A percentile compares a stretch with the other conserved stretches of the same genome.
Conservation (phyloP, 2,113 vertebrate species). For the Crotalus helleri region DNA sequence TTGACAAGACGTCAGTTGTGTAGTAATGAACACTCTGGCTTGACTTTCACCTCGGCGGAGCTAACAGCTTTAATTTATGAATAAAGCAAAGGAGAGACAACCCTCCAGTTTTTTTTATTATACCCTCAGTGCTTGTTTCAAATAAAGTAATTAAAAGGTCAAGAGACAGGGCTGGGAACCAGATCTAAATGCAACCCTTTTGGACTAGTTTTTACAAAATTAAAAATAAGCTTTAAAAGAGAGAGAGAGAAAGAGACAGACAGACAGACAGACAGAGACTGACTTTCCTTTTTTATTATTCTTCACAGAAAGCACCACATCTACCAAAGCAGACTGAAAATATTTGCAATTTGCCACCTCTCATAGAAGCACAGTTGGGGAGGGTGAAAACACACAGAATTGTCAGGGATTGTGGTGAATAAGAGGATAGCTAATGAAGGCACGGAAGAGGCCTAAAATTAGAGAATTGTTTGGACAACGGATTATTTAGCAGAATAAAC, state of each 20-base stretch:
- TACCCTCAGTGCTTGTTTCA: constrained; percentile 79
- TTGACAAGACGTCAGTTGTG: constrained; percentile 90
- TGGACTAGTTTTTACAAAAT: constrained; percentile 60
- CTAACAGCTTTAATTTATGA: constrained; percentile 82
- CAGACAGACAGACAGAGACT: constrained; percentile 6
- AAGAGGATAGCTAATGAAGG: too few relatives aligned
- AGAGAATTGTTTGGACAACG: background rate
- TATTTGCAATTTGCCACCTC: background rate
- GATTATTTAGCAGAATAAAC: background rate
- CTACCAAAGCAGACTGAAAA: too few relatives aligned
- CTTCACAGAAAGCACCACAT: constrained; percentile 50
- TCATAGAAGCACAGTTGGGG: too few relatives aligned
- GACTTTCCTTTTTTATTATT: constrained; percentile 70
- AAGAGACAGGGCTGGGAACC: constrained; percentile 76
- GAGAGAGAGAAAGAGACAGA: constrained; percentile 27
- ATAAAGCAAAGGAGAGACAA: constrained; percentile 78
- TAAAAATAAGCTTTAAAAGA: background rate
- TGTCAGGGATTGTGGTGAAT: too few relatives aligned
- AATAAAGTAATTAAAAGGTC: constrained; percentile 86
- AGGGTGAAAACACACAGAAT: too few relatives aligned
- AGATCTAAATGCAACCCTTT: constrained; percentile 78
- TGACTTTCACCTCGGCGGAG: constrained; percentile 76
- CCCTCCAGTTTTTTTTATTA: constrained; percentile 77
- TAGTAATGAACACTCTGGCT: constrained; percentile 83
- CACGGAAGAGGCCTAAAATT: background rate